Conservation (phyloP, 2,888 invertebrate species). For the Ectemnius lituratus region DNA sequence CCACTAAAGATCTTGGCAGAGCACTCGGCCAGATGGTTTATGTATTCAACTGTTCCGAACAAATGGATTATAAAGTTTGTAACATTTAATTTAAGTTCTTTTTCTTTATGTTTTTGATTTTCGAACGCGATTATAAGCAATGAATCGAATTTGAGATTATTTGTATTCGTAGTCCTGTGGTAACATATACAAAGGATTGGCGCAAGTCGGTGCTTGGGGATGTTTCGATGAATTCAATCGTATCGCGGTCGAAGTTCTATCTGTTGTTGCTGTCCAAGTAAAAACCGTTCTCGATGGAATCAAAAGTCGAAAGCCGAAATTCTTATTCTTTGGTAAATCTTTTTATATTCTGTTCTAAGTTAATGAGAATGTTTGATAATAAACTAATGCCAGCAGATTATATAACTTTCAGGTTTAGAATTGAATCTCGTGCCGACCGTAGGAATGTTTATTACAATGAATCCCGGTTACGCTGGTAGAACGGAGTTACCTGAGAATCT, state of each 20-base stretch:
- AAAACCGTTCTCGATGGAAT: slow-evolving; percentile 92
- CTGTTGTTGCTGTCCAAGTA: slow-evolving; percentile 97
- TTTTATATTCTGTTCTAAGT: background rate
- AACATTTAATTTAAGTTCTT: background rate
- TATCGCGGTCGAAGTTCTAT: slow-evolving; percentile 95
- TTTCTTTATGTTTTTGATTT: background rate
- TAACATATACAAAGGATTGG: slow-evolving; percentile 96
- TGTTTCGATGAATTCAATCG: slow-evolving; percentile 98
- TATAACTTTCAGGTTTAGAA: slow-evolving; percentile 80
- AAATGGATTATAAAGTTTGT: slow-evolving; percentile 96
- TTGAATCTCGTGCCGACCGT: slow-evolving; percentile 87
- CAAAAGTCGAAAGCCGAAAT: slow-evolving; percentile 87
- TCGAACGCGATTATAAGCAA: background rate
- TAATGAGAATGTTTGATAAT: background rate
- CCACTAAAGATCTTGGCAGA: slow-evolving; percentile 96
- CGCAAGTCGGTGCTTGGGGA: slow-evolving; percentile 97
- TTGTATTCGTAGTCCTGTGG: slow-evolving; percentile 84
- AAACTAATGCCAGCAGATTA: background rate
- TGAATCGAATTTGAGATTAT: slow-evolving; percentile 8
- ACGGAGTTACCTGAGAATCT: slow-evolving; percentile 92
- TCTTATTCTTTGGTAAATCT: slow-evolving; percentile 86
- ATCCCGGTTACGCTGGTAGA: slow-evolving; percentile 96
- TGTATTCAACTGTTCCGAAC: slow-evolving; percentile 94
- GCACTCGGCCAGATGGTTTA: slow-evolving; percentile 98
- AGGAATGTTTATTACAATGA: slow-evolving; percentile 98